These are phyloP conservation scores for Apotomis betuletana DNA, from an alignment of 2,888 invertebrate species.

Conservation along the genomic window DNA sequence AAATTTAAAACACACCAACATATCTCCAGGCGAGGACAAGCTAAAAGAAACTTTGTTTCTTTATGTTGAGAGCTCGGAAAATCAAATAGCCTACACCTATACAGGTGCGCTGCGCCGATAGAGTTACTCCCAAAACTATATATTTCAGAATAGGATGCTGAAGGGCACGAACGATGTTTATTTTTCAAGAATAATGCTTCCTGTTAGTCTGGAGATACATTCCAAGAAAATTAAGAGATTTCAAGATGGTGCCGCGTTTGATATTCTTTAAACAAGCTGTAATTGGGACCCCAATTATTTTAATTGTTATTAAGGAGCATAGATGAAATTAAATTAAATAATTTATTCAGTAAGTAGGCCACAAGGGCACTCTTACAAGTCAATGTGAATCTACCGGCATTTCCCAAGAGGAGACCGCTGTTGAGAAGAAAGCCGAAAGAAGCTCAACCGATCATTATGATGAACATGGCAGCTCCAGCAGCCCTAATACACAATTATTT, in stretches of 20 bases:
- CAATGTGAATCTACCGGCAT: too few species aligned
- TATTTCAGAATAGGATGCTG: slow-evolving; percentile 22
- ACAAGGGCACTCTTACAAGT: too few species aligned
- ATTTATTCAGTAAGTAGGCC: too few species aligned
- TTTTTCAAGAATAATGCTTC: slow-evolving; percentile 27
- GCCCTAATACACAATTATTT: too few species aligned
- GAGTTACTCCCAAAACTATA: slow-evolving; percentile 41
- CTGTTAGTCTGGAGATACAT: slow-evolving; percentile 38
- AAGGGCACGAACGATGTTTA: slow-evolving; percentile 33
- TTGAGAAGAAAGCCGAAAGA: too few species aligned
- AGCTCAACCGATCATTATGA: too few species aligned
- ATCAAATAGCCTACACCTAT: slow-evolving; percentile 9
- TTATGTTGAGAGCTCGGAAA: neutral
- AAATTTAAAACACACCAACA: slow-evolving; percentile 54
- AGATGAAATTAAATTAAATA: too few species aligned
- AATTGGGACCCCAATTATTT: too few species aligned
- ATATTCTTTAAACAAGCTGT: too few species aligned
- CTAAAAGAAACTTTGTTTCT: neutral
- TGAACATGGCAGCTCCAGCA: too few species aligned
- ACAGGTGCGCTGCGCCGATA: slow-evolving; percentile 61
- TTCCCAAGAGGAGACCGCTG: too few species aligned
- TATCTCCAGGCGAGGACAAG: neutral
- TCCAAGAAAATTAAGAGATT: neutral
- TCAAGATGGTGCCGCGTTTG: neutral
- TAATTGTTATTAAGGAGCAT: too few species aligned